Percentiles rank a stretch among this genome's conserved stretches.
phyloP scores from a whole-genome alignment of 53 echinoderm and acorn worm species.

The Paracentrotus lividus region DNA sequence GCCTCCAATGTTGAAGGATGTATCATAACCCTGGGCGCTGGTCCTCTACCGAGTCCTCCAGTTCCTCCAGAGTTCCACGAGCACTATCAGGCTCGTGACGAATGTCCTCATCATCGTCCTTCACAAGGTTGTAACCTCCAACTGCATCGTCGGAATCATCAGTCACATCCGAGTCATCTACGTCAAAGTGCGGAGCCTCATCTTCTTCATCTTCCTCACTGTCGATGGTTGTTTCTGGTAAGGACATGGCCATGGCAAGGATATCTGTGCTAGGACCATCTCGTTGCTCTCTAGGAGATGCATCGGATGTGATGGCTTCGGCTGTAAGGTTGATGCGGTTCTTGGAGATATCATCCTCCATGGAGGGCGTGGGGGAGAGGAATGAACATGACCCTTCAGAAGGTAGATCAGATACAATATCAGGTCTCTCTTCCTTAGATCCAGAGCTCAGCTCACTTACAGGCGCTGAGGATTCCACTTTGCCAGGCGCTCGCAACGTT shows the following conservation, averaged over 20 bases:
- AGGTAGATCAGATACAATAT: constrained; percentile 66
- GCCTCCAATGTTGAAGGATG: constrained; percentile 30
- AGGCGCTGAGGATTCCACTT: constrained; percentile 9
- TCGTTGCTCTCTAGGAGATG: constrained; percentile 30
- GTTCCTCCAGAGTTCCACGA: constrained; percentile 67
- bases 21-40: constrained; percentile 48
- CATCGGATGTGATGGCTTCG: constrained; percentile 56
- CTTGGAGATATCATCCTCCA: constrained; percentile 66
- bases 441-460: background rate
- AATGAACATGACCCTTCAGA: constrained; percentile 63
- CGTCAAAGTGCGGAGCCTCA: constrained; percentile 58
- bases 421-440: constrained; percentile 58
- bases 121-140: constrained; percentile 52
- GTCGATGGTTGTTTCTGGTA: constrained; percentile 60
- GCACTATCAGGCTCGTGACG: constrained; percentile 70
- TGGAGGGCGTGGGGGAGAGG: constrained; percentile 64
- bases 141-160: constrained; percentile 58
- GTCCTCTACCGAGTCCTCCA: constrained; percentile 62
- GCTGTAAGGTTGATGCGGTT: constrained; percentile 61
- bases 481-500: background rate
- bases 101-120: constrained; percentile 56
- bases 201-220: constrained; percentile 51
- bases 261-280: constrained; percentile 43
- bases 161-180: constrained; percentile 61
- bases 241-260: constrained; percentile 65